phyloP scores from a whole-genome alignment of 2,888 invertebrate species.

The Agonopterix subpropinquella region DNA sequence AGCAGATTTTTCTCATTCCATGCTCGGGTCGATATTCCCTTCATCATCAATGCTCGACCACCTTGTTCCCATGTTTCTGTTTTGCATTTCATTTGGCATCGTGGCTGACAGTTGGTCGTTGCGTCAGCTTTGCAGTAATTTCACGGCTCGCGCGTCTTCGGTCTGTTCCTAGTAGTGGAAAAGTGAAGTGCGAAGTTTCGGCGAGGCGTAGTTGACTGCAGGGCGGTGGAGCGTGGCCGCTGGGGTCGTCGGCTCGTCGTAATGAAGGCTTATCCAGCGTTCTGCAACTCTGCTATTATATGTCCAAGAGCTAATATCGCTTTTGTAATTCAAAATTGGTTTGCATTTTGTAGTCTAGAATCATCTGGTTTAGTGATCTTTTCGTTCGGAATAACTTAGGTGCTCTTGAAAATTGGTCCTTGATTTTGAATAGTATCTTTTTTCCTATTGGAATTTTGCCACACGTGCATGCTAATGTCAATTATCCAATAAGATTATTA shows the following conservation, averaged over 20 bases:
- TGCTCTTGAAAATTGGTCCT: no score
- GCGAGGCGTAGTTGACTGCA: constrained; percentile 40
- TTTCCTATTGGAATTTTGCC: no score
- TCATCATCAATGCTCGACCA: no score
- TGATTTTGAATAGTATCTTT: no score
- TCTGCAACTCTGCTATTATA: constrained; percentile 5
- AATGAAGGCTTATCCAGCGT: constrained; percentile 5
- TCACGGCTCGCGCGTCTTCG: constrained; percentile 61
- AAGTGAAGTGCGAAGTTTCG: constrained; percentile 74
- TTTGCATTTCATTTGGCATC: constrained; percentile 14
- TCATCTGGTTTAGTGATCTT: no score
- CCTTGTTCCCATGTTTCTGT: not conserved
- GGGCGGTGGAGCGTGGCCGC: constrained; percentile 54
- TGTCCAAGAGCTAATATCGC: not conserved
- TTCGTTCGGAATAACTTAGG: no score
- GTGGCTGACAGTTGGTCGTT: constrained; percentile 30
- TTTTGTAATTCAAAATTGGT: not conserved
- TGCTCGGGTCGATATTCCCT: no score
- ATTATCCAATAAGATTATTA: no score
- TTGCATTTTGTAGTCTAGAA: no score
- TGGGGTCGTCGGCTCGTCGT: constrained; percentile 57
- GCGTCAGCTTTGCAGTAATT: constrained; percentile 68
- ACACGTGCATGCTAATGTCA: no score
- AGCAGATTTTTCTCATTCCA: no score
- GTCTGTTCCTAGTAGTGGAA: constrained; percentile 58